Evolutionary conservation across 2,888 invertebrate species (phyloP), one percentile per base, ranked within the genome.

Genomic region (Dugesia japonica): DNA sequence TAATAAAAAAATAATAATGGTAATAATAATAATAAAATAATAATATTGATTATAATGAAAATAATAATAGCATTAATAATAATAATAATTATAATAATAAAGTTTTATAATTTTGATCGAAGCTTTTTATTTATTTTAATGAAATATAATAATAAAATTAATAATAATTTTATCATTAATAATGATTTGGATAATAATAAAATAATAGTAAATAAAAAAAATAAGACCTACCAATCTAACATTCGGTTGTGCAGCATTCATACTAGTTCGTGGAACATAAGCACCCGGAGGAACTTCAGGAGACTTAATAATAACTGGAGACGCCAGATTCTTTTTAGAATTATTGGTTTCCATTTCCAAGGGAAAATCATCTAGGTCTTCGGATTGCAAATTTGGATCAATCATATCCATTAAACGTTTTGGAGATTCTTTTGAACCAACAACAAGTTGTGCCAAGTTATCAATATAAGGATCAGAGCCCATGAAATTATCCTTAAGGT

Each of bases 191-290:
- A n/a, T n/a, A n/a, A n/a, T n/a, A n/a, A n/a, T n/a, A n/a, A n/a
- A n/a, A n/a, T n/a, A n/a, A n/a, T n/a, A n/a, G n/a, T n/a, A n/a
- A n/a, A n/a, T n/a, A n/a, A n/a, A n/a, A n/a, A n/a, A n/a, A n/a
- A n/a, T n/a, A n/a, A n/a, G n/a, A n/a, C 74, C 31, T 23, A 74
- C 74, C 38, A 74, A 23, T 74, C 74, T 74, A 4, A 74, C 74
- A n/a, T 31, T 33, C 7, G 74, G 74, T 33, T 33, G 38, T 1
- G 38, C 74, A 17, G 42, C 26, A 33, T 31, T 38, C 38, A 38
- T 38, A 38, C 38, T 42, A 42, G 33, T 38, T 33, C 38, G 31
- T 23, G 74, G 74, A 38, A 74, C 74, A 74, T 74, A 74, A 74
- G 74, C 74, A 74, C 74, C 74, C 7, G 38, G 42, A 27, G 74